phyloP scores from a whole-genome alignment of 2,888 invertebrate genomes.

The Tinea trinotella region DNA sequence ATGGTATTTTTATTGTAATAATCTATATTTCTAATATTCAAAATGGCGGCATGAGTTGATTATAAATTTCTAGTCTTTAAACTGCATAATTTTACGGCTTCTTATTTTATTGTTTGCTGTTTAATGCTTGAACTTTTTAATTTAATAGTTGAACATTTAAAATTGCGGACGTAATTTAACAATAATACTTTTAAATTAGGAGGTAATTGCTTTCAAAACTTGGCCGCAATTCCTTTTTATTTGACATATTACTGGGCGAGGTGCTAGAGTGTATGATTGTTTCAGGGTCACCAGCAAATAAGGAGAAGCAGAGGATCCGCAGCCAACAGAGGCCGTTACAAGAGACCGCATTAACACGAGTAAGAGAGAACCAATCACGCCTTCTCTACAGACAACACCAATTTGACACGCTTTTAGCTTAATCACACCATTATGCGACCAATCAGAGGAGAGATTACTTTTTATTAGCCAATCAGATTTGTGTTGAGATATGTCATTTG shows the following conservation, averaged over 20 bases:
- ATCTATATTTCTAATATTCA: too few species aligned
- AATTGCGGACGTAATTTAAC: background rate
- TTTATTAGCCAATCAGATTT: background rate
- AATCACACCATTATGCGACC: conserved; percentile 5
- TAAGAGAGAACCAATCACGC: conserved; percentile 67
- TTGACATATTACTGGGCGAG: background rate
- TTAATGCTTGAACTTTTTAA: too few species aligned
- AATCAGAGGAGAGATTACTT: too few species aligned
- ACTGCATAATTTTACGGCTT: too few species aligned
- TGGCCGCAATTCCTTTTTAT: background rate
- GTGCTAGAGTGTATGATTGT: conserved; percentile 22
- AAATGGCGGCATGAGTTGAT: too few species aligned
- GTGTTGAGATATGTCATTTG: background rate
- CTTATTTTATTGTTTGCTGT: too few species aligned
- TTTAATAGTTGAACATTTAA: too few species aligned
- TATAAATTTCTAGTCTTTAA: too few species aligned
- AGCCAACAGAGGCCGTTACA: conserved; percentile 78
- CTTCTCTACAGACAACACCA: conserved; percentile 44
- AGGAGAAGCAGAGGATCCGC: conserved; percentile 82
- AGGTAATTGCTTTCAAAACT: background rate
- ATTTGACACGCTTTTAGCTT: conserved; percentile 48
- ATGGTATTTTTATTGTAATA: too few species aligned
- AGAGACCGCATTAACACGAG: conserved; percentile 86
- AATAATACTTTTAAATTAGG: background rate
- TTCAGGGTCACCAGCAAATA: conserved; percentile 87